Percentiles rank a stretch among this genome's conserved stretches.
These are phyloP conservation scores for Plectrocnemia conspersa DNA, from an alignment of 1,140 invertebrate genomes.

Conservation along the genomic window DNA sequence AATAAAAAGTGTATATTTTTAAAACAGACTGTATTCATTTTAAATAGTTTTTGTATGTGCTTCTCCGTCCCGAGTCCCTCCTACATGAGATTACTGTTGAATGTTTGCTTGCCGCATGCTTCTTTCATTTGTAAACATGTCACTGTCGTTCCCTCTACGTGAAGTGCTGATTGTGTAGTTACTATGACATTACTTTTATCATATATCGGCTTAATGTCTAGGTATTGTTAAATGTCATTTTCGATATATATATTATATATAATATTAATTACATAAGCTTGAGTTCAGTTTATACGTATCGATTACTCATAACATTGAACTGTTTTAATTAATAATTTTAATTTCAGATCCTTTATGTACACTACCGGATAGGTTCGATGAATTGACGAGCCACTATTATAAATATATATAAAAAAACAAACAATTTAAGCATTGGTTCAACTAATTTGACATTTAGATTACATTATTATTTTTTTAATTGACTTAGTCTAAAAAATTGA, in stretches of 20 bases:
- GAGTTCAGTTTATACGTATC: not conserved
- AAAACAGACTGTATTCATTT: conserved; percentile 28
- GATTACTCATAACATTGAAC: conserved; percentile 5
- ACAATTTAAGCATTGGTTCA: not conserved
- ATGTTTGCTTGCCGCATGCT: conserved; percentile 56
- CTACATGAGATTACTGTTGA: conserved; percentile 51
- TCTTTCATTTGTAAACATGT: conserved; percentile 41
- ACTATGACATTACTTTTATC: conserved; percentile 31
- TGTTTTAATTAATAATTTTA: conserved; percentile 8
- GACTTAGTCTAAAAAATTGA: no score
- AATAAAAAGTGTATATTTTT: conserved; percentile 25
- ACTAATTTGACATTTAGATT: not conserved
- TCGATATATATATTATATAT: conserved; percentile 14
- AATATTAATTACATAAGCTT: conserved; percentile 14
- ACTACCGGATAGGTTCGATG: no score
- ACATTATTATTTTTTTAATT: conserved; percentile 1
- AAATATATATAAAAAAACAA: not conserved
- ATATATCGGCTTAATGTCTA: conserved; percentile 36
- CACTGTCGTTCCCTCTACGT: conserved; percentile 36
- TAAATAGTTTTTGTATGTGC: conserved; percentile 33
- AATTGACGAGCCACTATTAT: no score
- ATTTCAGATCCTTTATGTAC: conserved; percentile 11
- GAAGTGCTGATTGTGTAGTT: conserved; percentile 36
- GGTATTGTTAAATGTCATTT: conserved; percentile 35
- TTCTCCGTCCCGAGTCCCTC: conserved; percentile 32